Evolutionary conservation across 1,140 invertebrate species (phyloP), one percentile per base, ranked within the genome.

Genomic region (Ceratosolen solmsi): DNA sequence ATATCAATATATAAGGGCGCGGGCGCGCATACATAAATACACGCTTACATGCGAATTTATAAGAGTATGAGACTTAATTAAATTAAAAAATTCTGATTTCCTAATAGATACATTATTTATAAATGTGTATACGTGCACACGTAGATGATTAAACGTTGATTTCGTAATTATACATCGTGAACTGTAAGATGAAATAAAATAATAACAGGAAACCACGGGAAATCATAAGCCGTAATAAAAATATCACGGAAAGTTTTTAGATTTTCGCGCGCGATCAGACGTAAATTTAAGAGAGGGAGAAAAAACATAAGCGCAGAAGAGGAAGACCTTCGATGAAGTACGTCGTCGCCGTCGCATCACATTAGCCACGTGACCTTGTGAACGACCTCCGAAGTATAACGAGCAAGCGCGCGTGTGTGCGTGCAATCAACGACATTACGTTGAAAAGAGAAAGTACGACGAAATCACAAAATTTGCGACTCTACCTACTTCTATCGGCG

Each of bases 361-460:
- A 68, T 22, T 54, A 78, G 60, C 72, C 87, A 87, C 86, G 89
- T 89, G 89, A 90, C 89, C 89, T 90, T 91, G 87, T 78, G 80
- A 87, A 90, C 88, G 89, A 90, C 90, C 90, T 91, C 88, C 89
- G 86, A 86, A 87, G 87, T 84, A 85, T 82, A 84, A 78, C 83
- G 82, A 79, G 65, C 41, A 63, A 70, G 73, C 68, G 82, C 56
- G 78, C 83, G 82, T 77, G 65, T 33, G 71, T 70, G 73, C 68
- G 82, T 65, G 78, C 70, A 49, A 46, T 0, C 20, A 11, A 68
- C 63, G 5, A 38, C 17, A n/a, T 1, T 38, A 68, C 38, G 20
- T 58, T n/a, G 60, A 11, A 56, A 58, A 5, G 33, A 71, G 60
- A 36, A 70, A 68, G 51, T 49, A 49, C 22, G n/a, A 51, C 13